These are phyloP conservation scores for Addax nasomaculatus DNA, from an alignment of 2,113 vertebrate species.

Conservation along the genomic window DNA sequence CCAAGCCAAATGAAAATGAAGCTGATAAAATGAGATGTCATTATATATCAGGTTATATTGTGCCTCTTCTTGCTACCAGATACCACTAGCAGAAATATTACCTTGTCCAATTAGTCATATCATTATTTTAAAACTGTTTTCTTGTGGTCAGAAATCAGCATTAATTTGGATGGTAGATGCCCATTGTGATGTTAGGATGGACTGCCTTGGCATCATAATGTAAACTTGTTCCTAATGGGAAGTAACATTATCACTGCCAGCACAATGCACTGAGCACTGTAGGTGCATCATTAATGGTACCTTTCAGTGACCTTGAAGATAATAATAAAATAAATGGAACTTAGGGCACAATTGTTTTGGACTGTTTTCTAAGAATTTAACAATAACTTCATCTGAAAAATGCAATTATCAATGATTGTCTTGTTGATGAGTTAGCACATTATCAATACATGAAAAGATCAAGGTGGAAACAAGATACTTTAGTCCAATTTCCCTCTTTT, in stretches of 20 bases:
- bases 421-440: background rate
- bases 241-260: background rate
- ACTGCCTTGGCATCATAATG: background rate
- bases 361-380: background rate
- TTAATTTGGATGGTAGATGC: background rate
- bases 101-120: background rate
- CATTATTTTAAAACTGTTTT: background rate
- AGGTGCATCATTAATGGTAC: background rate
- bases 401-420: background rate
- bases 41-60: background rate
- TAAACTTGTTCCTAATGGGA: background rate
- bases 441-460: background rate
- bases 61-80: background rate
- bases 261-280: background rate
- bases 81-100: background rate
- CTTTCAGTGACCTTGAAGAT: background rate
- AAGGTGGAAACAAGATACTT: background rate
- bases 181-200: background rate
- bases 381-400: background rate
- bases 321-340: background rate
- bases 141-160: background rate
- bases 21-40: background rate
- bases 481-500: background rate
- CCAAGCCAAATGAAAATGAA: fast-evolving
- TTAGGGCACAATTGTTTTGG: background rate